phyloP scores from a whole-genome alignment of 2,797 vertebrate genomes.

The Rhinatrema bivittatum region DNA sequence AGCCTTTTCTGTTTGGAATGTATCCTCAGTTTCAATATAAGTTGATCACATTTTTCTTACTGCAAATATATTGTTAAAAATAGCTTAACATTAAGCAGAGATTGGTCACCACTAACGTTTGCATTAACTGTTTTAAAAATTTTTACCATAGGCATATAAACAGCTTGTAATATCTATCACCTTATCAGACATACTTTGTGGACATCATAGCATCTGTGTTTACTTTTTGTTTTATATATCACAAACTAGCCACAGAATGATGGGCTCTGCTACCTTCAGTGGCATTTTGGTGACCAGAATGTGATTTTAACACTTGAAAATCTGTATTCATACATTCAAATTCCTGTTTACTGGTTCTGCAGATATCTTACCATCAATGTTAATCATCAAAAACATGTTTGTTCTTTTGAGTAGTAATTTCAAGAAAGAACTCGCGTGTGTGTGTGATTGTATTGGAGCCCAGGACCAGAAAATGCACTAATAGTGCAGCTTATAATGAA shows the following conservation, averaged over 20 bases:
- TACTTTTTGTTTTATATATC: constrained; percentile 18
- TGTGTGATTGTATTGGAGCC: constrained; percentile 30
- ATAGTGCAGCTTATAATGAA: constrained; percentile 21
- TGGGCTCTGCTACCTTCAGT: constrained; percentile 16
- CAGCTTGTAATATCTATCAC: too few species aligned
- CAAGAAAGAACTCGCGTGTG: constrained; percentile 37
- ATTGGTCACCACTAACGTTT: too few species aligned
- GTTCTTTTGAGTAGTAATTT: constrained; percentile 31
- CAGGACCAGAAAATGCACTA: constrained; percentile 33
- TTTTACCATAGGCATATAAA: too few species aligned
- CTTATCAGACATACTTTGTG: too few species aligned
- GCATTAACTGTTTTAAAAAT: too few species aligned
- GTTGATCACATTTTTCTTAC: too few species aligned
- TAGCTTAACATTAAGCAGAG: not conserved
- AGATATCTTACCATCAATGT: constrained; percentile 29
- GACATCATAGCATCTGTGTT: too few species aligned
- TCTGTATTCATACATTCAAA: constrained; percentile 25
- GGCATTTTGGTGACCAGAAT: constrained; percentile 32
- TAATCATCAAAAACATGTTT: constrained; percentile 22
- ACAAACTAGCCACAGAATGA: constrained; percentile 16
- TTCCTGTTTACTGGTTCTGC: constrained; percentile 43
- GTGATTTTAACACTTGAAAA: constrained; percentile 25
- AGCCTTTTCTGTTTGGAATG: constrained; percentile 49
- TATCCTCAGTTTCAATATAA: constrained; percentile 53
- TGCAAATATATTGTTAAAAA: not conserved